Percentiles rank a stretch among this genome's conserved stretches.
phyloP scores from a whole-genome alignment of 1,140 invertebrate species.

The Pachypeltis micranthus region DNA sequence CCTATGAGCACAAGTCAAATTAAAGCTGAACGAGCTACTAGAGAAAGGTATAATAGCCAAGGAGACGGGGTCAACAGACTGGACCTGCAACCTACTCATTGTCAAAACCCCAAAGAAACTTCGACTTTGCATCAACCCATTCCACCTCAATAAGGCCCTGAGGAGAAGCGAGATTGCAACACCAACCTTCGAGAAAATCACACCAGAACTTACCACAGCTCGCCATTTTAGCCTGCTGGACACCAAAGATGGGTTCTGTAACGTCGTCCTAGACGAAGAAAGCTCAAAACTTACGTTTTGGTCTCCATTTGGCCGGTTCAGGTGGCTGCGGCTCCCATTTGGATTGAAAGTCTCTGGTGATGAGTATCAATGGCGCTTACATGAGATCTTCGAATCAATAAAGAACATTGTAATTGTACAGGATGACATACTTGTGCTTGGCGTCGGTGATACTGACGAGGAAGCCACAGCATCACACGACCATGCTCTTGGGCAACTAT shows the following conservation, averaged over 20 bases:
- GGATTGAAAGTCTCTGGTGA: slow-evolving; percentile 31
- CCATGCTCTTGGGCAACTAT: slow-evolving; percentile 20
- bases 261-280: slow-evolving; percentile 18
- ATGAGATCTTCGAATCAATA: background rate
- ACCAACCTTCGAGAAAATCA: slow-evolving; percentile 18
- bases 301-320: slow-evolving; percentile 35
- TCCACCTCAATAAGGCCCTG: slow-evolving; percentile 27
- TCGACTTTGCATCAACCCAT: background rate
- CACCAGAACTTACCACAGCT: slow-evolving; percentile 9
- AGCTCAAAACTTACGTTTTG: slow-evolving; percentile 31
- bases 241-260: slow-evolving; percentile 23
- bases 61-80: slow-evolving; percentile 24
- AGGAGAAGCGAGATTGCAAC: background rate
- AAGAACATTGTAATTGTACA: background rate
- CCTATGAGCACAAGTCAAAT: slow-evolving; percentile 19
- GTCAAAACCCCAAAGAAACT: slow-evolving; percentile 7
- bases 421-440: background rate
- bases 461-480: background rate
- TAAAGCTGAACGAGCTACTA: slow-evolving; percentile 23
- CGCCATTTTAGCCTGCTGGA: slow-evolving; percentile 20
- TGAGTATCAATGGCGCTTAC: slow-evolving; percentile 20
- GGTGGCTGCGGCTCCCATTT: slow-evolving; percentile 35
- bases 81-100: slow-evolving; percentile 23
- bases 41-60: slow-evolving; percentile 24
- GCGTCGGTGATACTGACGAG: background rate